Percentiles rank a stretch among this genome's conserved stretches.
Evolutionary conservation across 1,140 invertebrate genomes (phyloP).

Genomic region (Aricia agestis): DNA sequence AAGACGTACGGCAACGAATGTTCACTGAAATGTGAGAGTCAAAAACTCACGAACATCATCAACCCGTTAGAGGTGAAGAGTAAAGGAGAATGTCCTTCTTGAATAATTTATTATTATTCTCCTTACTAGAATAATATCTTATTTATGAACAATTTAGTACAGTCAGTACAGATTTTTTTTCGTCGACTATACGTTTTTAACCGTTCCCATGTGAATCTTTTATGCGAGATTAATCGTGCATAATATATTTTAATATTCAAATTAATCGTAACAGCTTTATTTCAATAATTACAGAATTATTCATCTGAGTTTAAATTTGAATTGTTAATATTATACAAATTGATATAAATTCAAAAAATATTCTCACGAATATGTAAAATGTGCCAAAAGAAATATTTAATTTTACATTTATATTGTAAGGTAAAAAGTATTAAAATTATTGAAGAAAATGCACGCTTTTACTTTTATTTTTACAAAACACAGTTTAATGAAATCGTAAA

Average conservation of each 20-base stretch:
- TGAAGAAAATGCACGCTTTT: no score
- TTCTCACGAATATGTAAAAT: not conserved
- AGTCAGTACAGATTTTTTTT: no score
- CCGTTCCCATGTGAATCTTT: not conserved
- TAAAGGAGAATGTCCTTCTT: not conserved
- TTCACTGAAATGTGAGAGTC: slow-evolving; percentile 79
- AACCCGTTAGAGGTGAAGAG: not conserved
- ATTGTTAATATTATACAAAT: not conserved
- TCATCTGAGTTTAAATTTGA: not conserved
- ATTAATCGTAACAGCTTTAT: not conserved
- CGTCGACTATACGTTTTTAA: no score
- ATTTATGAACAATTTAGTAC: not conserved
- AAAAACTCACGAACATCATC: not conserved
- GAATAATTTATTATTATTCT: not conserved
- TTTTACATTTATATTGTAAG: no score
- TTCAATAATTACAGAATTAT: not conserved
- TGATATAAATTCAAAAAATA: not conserved
- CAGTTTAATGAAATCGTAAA: no score
- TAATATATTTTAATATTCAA: not conserved
- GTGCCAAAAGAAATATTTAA: no score
- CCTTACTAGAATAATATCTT: not conserved
- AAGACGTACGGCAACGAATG: slow-evolving; percentile 88
- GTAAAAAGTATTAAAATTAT: no score
- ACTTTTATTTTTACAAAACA: no score
- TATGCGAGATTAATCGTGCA: not conserved